Evolutionary conservation across 2,888 invertebrate genomes (phyloP), one percentile per base, ranked within the genome.

Genomic region (Oithona nana): DNA sequence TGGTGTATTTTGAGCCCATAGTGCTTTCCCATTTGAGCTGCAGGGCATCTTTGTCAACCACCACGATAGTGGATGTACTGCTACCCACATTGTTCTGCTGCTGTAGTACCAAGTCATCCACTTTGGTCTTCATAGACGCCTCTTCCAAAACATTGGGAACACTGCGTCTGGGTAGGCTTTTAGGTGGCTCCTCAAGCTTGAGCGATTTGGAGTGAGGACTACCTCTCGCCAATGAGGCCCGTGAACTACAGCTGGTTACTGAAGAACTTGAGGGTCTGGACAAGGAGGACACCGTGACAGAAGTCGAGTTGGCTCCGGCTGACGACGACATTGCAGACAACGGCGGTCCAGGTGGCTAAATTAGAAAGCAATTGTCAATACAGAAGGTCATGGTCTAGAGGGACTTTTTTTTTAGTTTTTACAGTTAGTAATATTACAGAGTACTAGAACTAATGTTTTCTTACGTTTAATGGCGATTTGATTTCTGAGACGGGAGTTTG

Each of bases 1-100:
- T 61, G 28, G n/a, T 28, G 28, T 28, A 61, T 29, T 54, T 54
- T n/a, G 30, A 28, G 22, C 54, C 61, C 29, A 61, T 29, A 22
- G 54, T 54, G 20, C 4, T n/a, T 26, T 29, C 61, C 61, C 61
- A 61, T 52, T 61, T 61, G 29, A 16, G 11, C 22, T 11, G 20
- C 8, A 56, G 49, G 28, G 26, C 8, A 4, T 28, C 49, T 3
- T 59, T 29, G 1, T 49, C 49, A 1, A 22, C 13, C 24, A 24
- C 54, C 54, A 54, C 54, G 16, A 26, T 24, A 26, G 54, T 54
- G 24, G 54, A 20, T 16, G 13, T 54, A 26, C 24, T 20, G 22
- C 16, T 3, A 54, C 13, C 24, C 3, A 26, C 20, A 26, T 13
- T 26, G 13, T 24, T 3, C 39, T 39, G 6, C 39, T 39, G 39